Evolutionary conservation across 2,797 vertebrate species (phyloP).

Genomic region (Urophycis tenuis): DNA sequence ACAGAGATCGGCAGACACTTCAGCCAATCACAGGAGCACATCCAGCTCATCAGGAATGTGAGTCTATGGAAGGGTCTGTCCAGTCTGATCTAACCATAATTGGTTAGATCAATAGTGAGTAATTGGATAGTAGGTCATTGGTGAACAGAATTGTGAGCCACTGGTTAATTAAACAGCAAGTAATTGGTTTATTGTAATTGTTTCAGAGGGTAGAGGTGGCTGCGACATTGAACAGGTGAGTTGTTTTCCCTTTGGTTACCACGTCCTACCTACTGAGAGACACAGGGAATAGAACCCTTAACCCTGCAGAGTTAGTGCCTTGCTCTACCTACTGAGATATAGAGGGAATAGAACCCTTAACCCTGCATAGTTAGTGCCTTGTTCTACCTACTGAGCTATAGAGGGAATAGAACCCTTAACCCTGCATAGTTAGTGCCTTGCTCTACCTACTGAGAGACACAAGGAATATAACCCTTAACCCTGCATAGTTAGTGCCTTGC

Average conservation of each 20-base stretch:
- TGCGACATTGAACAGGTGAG: constrained; percentile 52
- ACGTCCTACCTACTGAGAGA: background rate
- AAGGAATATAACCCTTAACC: background rate
- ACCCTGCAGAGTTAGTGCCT: background rate
- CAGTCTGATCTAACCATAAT: background rate
- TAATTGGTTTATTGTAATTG: constrained; percentile 17
- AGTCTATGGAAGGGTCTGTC: background rate
- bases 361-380: background rate
- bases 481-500: background rate
- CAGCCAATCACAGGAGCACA: constrained; percentile 86
- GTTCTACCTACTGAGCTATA: no score
- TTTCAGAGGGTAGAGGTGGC: constrained; percentile 57
- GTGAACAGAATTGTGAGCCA: background rate
- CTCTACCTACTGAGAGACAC: background rate
- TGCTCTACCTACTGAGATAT: background rate
- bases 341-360: background rate
- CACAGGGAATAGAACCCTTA: background rate
- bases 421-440: background rate
- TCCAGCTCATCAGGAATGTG: constrained; percentile 64
- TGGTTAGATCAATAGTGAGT: background rate
- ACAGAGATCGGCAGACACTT: constrained; percentile 83
- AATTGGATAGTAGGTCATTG: background rate
- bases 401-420: background rate
- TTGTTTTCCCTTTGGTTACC: background rate
- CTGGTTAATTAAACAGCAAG: background rate